Evolutionary conservation across 2,113 vertebrate genomes (phyloP).

Genomic region (Bubo bubo): DNA sequence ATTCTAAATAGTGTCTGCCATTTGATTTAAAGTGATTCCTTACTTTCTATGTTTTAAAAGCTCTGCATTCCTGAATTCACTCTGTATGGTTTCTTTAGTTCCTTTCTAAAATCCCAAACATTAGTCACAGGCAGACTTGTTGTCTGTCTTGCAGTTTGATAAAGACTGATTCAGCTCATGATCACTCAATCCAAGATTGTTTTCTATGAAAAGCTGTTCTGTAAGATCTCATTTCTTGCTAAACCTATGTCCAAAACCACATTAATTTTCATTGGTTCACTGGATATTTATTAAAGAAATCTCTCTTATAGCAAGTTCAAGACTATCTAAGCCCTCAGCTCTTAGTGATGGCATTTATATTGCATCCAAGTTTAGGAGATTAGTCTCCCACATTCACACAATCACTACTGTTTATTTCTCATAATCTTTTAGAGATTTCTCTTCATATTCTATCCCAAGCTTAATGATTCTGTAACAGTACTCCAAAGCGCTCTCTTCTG

Average conservation of each 20-base stretch:
- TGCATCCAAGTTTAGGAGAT: neutral
- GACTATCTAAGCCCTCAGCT: neutral
- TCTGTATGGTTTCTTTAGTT: neutral
- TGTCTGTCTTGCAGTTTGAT: neutral
- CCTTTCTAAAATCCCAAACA: neutral
- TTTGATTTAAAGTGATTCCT: neutral
- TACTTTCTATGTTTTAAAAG: neutral
- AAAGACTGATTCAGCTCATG: neutral
- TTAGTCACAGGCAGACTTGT: neutral
- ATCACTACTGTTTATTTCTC: neutral
- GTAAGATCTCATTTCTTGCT: neutral
- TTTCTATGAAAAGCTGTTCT: neutral
- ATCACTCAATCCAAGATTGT: neutral
- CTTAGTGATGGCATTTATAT: neutral
- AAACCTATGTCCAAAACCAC: neutral
- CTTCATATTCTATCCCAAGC: neutral
- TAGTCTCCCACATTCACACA: neutral
- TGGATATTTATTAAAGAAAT: constrained; percentile 13
- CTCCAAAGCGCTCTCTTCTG: neutral
- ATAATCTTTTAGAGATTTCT: neutral
- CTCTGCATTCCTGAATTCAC: neutral
- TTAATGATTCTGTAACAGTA: neutral
- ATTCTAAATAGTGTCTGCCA: neutral
- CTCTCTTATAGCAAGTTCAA: neutral
- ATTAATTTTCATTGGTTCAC: neutral